Evolutionary conservation across 2,113 vertebrate species (phyloP), one percentile per base, ranked within the genome.

Genomic region (Urocitellus parryii): DNA sequence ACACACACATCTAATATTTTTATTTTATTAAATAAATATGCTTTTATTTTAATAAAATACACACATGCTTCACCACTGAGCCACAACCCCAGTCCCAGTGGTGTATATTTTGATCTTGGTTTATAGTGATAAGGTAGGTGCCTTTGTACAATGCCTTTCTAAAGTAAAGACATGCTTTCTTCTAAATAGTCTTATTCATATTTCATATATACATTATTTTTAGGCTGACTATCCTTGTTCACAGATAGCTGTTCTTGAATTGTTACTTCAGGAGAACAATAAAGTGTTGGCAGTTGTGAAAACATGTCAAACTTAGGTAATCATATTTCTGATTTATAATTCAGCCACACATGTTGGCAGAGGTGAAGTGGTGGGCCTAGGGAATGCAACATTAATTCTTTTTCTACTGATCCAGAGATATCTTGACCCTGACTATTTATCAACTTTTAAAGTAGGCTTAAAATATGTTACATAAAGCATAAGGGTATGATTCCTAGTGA

Each of bases 161-260:
- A 58, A 98, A 98, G 98, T 65, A 61, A 98, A 98, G 98, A 98
- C 96, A 98, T 70, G 88, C 84, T 98, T 95, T 97, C 96, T 96
- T 97, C 96, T 98, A 97, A 97, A 97, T 98, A 98, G 97, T 98
- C 97, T 94, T 96, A 98, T 98, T 96, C 98, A 98, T 98, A 98
- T 98, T 98, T 24, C 96, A 94, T 97, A 96, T 97, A 51, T 72
- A 97, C 83, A 85, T 83, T 97, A 79, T 92, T 95, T 98, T 97
- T 84, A n/a, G 95, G 88, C 76, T 97, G 88, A 89, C 68, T 96
- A 51, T 93, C 88, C 92, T 96, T 98, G 8, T 95, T 61, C 91
- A 93, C 79, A 95, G 96, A 98, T 97, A 98, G 97, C 80, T 87
- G 48, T 98, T 81, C 70, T 98, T 97, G 51, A 97, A 87, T 73